Percentiles rank a stretch among this genome's conserved stretches.
phyloP scores from a whole-genome alignment of 2,113 vertebrate species.

The Panthera uncia region DNA sequence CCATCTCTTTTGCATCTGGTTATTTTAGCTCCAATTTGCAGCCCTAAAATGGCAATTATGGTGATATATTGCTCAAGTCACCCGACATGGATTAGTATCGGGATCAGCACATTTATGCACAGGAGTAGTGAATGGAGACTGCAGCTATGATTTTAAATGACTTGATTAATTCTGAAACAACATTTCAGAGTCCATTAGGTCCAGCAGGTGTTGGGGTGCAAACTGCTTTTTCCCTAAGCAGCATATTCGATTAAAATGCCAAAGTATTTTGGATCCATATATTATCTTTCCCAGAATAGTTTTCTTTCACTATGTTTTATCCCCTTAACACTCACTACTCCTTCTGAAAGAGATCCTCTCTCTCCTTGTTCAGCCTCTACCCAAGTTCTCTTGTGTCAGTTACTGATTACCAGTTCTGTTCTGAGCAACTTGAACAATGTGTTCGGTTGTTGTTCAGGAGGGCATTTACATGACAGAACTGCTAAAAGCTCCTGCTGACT shows the following conservation, averaged over 20 bases:
- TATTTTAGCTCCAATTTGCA: slow-evolving; percentile 98
- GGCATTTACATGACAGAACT: slow-evolving; percentile 61
- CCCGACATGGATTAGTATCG: slow-evolving; percentile 90
- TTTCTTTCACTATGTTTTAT: slow-evolving; percentile 61
- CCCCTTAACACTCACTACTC: background rate
- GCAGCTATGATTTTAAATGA: slow-evolving; percentile 91
- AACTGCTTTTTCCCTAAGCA: slow-evolving; percentile 72
- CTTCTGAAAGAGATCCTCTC: slow-evolving; percentile 43
- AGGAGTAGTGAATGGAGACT: slow-evolving; percentile 87
- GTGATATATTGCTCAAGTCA: slow-evolving; percentile 95
- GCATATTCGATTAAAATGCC: slow-evolving; percentile 74
- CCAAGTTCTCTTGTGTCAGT: slow-evolving; percentile 10
- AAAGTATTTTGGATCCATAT: slow-evolving; percentile 68
- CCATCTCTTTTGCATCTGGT: slow-evolving; percentile 97
- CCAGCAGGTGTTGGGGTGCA: slow-evolving; percentile 87
- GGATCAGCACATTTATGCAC: slow-evolving; percentile 92
- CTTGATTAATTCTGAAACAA: slow-evolving; percentile 92
- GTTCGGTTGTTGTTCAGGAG: slow-evolving; percentile 26
- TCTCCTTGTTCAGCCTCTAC: slow-evolving; percentile 7
- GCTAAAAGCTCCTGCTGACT: slow-evolving; percentile 39
- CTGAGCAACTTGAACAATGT: slow-evolving; percentile 34
- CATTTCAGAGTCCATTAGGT: slow-evolving; percentile 89
- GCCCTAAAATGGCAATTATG: slow-evolving; percentile 96
- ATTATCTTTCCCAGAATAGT: slow-evolving; percentile 51
- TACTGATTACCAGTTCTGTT: slow-evolving; percentile 36